Evolutionary conservation across 2,888 invertebrate genomes (phyloP), one percentile per base, ranked within the genome.

Genomic region (Tiliacea aurago): DNA sequence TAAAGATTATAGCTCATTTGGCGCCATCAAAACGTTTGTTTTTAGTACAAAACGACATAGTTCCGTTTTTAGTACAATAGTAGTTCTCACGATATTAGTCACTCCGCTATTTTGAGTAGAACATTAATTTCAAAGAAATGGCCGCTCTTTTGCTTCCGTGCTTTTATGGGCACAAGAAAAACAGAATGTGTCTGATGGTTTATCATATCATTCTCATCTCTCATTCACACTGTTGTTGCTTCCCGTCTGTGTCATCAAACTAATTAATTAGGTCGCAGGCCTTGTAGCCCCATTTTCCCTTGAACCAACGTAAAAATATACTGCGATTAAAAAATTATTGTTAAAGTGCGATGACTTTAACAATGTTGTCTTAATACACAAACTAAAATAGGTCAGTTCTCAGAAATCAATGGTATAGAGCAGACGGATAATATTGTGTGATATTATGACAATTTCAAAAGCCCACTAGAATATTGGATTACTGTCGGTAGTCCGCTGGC

Each of bases 51-150:
- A 87, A 83, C 78, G 84, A 88, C 88, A 87, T 73, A 85, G 80
- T 87, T 89, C 78, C 76, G 78, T 84, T 86, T 87, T 84, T 87
- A 88, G 84, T 79, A 88, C 88, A 90, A 87, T 87, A 80, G 73
- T 69, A 83, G 78, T 84, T 86, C 86, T 78, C 86, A 87, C 83
- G 83, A 77, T 78, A 62, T 73, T 74, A 80, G 78, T 84, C 79
- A 71, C 78, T 68, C 67, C 43, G 62, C 70, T 81, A 82, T 86
- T 86, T 80, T 80, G 70, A 85, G 76, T 73, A 62, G 59, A 73
- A 73, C 78, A 62, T 80, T 43, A 81, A 81, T 84, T 81, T 76
- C 55, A 69, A 67, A 70, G 77, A 80, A 76, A 78, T 77, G 41
- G 61, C 37, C 61, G 81, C 58, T 61, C 58, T 61, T 80, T 84